Conservation (phyloP, 2,888 invertebrate genomes). For the Idaea dimidiata region DNA sequence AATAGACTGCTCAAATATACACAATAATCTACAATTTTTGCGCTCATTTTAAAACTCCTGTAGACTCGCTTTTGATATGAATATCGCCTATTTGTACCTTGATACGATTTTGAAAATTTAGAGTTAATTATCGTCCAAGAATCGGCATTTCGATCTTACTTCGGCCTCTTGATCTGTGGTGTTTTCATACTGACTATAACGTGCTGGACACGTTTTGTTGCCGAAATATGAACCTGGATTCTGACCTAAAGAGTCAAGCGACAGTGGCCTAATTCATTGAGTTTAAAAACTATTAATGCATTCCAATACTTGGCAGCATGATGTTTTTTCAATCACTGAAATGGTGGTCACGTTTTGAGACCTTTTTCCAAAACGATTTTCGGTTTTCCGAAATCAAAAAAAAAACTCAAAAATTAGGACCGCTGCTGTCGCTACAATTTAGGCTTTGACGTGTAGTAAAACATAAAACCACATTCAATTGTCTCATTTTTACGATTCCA, state of each 20-base stretch:
- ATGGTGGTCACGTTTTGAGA: background rate
- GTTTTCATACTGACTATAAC: slow-evolving; percentile 6
- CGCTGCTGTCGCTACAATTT: background rate
- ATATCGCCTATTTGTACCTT: background rate
- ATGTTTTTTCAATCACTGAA: background rate
- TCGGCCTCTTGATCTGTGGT: slow-evolving; percentile 10
- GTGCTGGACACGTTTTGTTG: background rate
- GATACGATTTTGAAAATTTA: background rate
- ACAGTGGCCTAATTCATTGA: background rate
- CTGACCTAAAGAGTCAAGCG: background rate
- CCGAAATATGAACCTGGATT: background rate
- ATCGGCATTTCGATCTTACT: slow-evolving; percentile 11
- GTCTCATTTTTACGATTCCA: background rate
- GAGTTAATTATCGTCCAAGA: slow-evolving; percentile 2
- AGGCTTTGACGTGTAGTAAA: background rate
- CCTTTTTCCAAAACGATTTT: background rate
- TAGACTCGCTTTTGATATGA: background rate
- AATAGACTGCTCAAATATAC: slow-evolving; percentile 1
- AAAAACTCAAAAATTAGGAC: background rate
- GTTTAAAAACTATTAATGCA: background rate
- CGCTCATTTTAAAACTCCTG: background rate
- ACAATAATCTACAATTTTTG: background rate
- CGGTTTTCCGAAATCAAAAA: background rate
- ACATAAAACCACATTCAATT: background rate
- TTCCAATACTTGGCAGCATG: background rate